phyloP scores from a whole-genome alignment of 2,113 vertebrate species.

The Psettodes erumei region DNA sequence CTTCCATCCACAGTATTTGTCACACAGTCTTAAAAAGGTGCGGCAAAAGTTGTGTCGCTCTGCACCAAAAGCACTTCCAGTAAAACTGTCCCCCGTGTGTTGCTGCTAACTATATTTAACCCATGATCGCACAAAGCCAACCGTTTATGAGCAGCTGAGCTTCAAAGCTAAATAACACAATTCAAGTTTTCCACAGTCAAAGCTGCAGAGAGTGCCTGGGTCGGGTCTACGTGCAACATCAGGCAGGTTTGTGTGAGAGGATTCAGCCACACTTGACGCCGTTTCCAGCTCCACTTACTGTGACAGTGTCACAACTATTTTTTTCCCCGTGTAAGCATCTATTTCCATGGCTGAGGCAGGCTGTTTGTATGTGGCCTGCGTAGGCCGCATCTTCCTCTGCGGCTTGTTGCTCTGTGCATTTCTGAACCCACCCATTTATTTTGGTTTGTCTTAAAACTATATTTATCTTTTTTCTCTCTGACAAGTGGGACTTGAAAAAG shows the following conservation, averaged over 20 bases:
- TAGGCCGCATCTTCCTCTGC: slow-evolving; percentile 86
- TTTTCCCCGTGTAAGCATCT: slow-evolving; percentile 85
- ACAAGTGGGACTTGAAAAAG: slow-evolving; percentile 89
- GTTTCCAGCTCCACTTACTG: slow-evolving; percentile 81
- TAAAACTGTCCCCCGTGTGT: slow-evolving; percentile 7
- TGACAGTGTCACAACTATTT: slow-evolving; percentile 86
- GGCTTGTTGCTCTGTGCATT: slow-evolving; percentile 88
- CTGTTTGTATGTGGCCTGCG: slow-evolving; percentile 87
- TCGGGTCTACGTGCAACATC: slow-evolving; percentile 40
- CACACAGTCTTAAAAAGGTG: background rate
- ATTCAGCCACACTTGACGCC: slow-evolving; percentile 80
- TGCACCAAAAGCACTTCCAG: slow-evolving; percentile 13
- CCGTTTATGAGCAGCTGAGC: slow-evolving; percentile 11
- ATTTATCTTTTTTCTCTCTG: slow-evolving; percentile 86
- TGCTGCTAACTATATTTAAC: slow-evolving; percentile 26
- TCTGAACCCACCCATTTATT: slow-evolving; percentile 90
- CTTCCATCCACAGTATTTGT: background rate
- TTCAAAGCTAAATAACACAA: slow-evolving; percentile 23
- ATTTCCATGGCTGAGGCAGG: slow-evolving; percentile 87
- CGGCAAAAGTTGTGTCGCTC: background rate
- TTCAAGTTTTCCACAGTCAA: slow-evolving; percentile 14
- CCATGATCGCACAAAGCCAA: background rate
- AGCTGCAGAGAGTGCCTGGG: slow-evolving; percentile 1
- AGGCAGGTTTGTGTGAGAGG: slow-evolving; percentile 67
- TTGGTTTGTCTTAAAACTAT: slow-evolving; percentile 92